phyloP scores from a whole-genome alignment of 2,797 vertebrate genomes.

The Anguilla obscura region DNA sequence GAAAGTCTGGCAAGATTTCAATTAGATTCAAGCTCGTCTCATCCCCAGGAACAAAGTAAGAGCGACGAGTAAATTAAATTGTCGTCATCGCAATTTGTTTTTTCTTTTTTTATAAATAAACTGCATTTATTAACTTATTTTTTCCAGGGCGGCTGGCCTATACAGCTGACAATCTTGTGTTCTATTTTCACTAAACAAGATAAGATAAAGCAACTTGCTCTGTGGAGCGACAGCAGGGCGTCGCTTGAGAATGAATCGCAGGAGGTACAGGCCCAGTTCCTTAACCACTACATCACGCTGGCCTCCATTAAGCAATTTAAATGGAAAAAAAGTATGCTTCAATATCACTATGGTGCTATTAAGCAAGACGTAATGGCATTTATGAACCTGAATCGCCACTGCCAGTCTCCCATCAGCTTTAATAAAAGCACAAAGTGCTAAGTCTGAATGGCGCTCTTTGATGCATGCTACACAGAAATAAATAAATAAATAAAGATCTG shows the following conservation, averaged over 20 bases:
- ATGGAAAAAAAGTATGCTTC: background rate
- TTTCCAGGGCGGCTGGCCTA: background rate
- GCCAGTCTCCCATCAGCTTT: background rate
- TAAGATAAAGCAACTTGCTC: background rate
- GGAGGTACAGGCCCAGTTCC: background rate
- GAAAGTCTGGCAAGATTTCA: conserved; percentile 32
- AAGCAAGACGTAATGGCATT: background rate
- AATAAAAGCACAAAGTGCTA: background rate
- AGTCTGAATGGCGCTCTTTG: background rate
- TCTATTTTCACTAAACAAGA: background rate
- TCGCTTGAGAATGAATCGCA: background rate
- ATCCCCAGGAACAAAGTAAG: conserved; percentile 6
- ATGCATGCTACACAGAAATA: background rate
- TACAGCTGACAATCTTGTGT: background rate
- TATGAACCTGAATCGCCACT: background rate
- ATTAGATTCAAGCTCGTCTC: conserved; percentile 6
- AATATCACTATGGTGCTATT: background rate
- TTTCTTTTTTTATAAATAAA: background rate
- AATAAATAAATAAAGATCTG: background rate
- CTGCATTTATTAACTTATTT: background rate
- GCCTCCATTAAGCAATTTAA: background rate
- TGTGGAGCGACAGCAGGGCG: background rate
- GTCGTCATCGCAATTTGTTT: conserved; percentile 10
- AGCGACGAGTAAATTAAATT: background rate
- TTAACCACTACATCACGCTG: background rate